Conservation (phyloP, 2,888 invertebrate genomes). For the Ethmia dodecea region DNA sequence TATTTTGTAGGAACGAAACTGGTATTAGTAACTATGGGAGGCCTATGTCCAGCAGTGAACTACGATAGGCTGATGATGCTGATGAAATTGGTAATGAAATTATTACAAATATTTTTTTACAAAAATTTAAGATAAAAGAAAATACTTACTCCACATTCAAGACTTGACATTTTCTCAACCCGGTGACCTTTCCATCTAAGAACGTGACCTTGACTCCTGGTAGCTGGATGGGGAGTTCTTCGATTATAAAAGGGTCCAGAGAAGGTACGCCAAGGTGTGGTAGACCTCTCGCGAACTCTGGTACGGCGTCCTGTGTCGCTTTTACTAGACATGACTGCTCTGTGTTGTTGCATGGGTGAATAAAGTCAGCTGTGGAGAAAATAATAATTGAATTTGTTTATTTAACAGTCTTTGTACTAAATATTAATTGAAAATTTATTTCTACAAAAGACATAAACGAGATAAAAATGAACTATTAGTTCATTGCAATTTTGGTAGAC, state of each 20-base stretch:
- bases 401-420: too few relatives aligned
- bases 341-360: slow-evolving; percentile 63
- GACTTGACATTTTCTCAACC: slow-evolving; percentile 61
- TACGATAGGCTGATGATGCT: too few relatives aligned
- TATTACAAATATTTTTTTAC: too few relatives aligned
- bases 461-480: too few relatives aligned
- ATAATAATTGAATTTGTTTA: not conserved
- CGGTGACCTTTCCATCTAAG: slow-evolving; percentile 59
- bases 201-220: slow-evolving; percentile 70
- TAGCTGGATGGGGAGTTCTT: slow-evolving; percentile 62
- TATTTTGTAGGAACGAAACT: too few relatives aligned
- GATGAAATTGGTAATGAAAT: too few relatives aligned
- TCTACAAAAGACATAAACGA: too few relatives aligned
- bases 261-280: slow-evolving; percentile 59
- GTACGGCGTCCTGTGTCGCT: slow-evolving; percentile 63
- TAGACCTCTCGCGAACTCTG: slow-evolving; percentile 59
- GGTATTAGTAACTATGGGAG: too few relatives aligned
- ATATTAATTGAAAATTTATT: too few relatives aligned
- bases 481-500: too few relatives aligned
- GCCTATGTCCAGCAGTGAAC: too few relatives aligned
- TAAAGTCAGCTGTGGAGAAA: slow-evolving; percentile 56
- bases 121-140: too few relatives aligned
- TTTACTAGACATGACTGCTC: slow-evolving; percentile 55
- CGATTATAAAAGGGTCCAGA: slow-evolving; percentile 61
- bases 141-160: slow-evolving; percentile 71